Evolutionary conservation across 2,113 vertebrate species (phyloP), one percentile per base, ranked within the genome.

Genomic region (Oceanodroma tethys): DNA sequence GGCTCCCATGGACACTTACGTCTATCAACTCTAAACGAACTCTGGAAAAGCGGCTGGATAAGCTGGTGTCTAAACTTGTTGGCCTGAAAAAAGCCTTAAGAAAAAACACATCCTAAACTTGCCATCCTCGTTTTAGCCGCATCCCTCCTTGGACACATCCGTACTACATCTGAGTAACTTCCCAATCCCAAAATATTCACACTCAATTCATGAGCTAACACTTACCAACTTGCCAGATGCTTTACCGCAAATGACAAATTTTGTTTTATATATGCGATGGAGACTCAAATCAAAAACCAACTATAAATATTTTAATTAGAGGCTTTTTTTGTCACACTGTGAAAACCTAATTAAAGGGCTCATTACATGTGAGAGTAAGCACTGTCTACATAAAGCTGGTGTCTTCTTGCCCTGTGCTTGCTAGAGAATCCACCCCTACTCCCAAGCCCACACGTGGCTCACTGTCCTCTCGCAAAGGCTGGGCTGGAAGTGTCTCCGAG

Each of bases 301-400:
- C 94, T 67, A 93, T 95, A 96, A 97, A 97, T 86, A 93, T 27
- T 88, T 93, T 86, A 83, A 93, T 60, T 50, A 63, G 10, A 29
- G n/a, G n/a, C 45, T 90, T 93, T 92, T 92, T 63, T 59, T 62
- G 73, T 67, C 88, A 79, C 85, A 70, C 81, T 15, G 16, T 82
- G 38, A 40, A 95, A 20, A 38, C 59, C 94, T 94, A 86, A 96
- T 95, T 97, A 92, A 94, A 78, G 75, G 94, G 60, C 55, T 81
- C 17, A 1, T 52, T 86, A 59, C 62, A 75, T n/a, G 40, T 30
- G 23, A 72, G 58, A 81, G 78, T 48, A 86, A 81, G 86, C 34
- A 50, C 67, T 71, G 40, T 50, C 55, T 84, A 75, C 84, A 74
- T 79, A 70, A 86, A 76, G 47, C 90, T 87, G 16, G 34, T n/a